phyloP scores from a whole-genome alignment of 1,140 invertebrate species.

The Whitmania pigra region DNA sequence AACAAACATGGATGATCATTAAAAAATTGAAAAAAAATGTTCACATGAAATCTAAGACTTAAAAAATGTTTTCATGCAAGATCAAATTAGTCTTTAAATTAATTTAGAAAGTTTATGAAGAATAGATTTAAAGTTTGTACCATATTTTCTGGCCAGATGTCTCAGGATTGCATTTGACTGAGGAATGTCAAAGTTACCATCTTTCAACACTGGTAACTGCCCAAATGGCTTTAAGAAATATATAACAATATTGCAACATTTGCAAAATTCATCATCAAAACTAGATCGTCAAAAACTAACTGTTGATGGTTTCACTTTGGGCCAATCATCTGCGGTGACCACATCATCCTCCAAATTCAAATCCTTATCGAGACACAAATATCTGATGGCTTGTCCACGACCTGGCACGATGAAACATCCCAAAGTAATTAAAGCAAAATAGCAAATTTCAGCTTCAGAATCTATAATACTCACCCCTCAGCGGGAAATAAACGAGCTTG shows the following conservation, averaged over 20 bases:
- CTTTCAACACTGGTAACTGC: constrained; percentile 32
- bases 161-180: constrained; percentile 39
- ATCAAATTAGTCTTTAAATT: no score
- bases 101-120: background rate
- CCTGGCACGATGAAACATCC: background rate
- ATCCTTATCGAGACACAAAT: constrained; percentile 3
- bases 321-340: background rate
- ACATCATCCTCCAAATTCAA: constrained; percentile 1
- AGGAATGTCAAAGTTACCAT: constrained; percentile 31
- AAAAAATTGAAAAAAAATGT: background rate
- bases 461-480: constrained; percentile 1
- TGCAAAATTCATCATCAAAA: background rate
- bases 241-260: background rate
- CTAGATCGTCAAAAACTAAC: background rate
- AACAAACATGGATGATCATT: constrained; percentile 18
- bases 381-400: constrained; percentile 9
- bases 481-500: constrained; percentile 13
- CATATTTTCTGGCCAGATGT: constrained; percentile 34
- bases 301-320: background rate
- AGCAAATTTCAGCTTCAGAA: background rate
- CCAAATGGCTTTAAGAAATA: constrained; percentile 34
- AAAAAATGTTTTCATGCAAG: background rate
- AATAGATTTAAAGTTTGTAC: constrained; percentile 19
- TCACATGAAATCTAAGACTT: background rate
- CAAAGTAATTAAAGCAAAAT: background rate